Evolutionary conservation across 2,797 vertebrate species (phyloP).

Genomic region (Brotula barbata): DNA sequence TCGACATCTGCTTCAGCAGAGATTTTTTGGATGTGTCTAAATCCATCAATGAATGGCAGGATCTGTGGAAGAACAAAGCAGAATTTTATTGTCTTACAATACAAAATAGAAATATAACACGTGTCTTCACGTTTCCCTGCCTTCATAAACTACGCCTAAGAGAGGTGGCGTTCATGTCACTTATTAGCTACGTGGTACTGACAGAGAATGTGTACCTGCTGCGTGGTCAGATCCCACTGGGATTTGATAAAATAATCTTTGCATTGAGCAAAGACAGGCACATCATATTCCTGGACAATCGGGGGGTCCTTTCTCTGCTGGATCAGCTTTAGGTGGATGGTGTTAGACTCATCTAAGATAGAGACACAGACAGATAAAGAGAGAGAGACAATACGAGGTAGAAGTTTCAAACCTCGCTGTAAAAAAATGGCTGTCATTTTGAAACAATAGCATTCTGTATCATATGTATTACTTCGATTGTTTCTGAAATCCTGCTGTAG

Average conservation of each 20-base stretch:
- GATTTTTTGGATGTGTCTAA: slow-evolving; percentile 96
- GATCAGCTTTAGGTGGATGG: slow-evolving; percentile 96
- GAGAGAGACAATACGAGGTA: neutral
- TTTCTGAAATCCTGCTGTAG: too few species aligned
- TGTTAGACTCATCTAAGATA: slow-evolving; percentile 91
- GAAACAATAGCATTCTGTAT: too few species aligned
- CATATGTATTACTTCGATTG: too few species aligned
- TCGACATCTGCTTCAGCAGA: slow-evolving; percentile 96
- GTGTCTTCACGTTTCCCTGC: neutral
- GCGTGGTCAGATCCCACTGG: slow-evolving; percentile 98
- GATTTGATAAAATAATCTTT: slow-evolving; percentile 94
- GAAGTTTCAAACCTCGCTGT: too few species aligned
- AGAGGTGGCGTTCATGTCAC: neutral
- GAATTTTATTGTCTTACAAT: neutral
- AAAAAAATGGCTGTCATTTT: too few species aligned
- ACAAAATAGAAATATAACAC: too few species aligned
- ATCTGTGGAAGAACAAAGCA: slow-evolving; percentile 79
- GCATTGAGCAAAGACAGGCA: slow-evolving; percentile 94
- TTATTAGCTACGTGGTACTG: slow-evolving; percentile 2
- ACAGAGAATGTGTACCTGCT: slow-evolving; percentile 81
- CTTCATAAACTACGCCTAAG: slow-evolving; percentile 4
- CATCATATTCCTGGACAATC: slow-evolving; percentile 96
- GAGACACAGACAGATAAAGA: neutral
- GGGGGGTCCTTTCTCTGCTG: slow-evolving; percentile 90
- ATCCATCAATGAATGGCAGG: slow-evolving; percentile 93